These are phyloP conservation scores for Steromphala cineraria DNA, from an alignment of 2,888 invertebrate species.

Conservation along the genomic window DNA sequence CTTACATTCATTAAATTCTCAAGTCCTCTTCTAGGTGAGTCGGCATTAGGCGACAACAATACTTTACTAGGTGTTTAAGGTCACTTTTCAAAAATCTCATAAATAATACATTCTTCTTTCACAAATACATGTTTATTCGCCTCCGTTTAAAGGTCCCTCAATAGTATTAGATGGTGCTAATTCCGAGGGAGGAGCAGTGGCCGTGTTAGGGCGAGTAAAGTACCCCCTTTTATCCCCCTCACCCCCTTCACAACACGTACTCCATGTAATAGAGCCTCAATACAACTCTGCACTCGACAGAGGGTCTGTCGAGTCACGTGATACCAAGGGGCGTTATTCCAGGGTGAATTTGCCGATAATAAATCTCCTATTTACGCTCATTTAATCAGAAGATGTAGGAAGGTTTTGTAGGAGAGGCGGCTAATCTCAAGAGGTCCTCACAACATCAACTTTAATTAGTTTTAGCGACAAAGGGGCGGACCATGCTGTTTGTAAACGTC, in stretches of 20 bases:
- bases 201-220: not conserved
- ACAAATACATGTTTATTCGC: conserved; percentile 6
- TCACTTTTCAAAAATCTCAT: not conserved
- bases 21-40: no score
- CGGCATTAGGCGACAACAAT: not conserved
- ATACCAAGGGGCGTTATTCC: not conserved
- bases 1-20: no score
- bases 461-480: not conserved
- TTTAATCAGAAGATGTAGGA: not conserved
- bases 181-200: not conserved
- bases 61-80: not conserved
- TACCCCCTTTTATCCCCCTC: not conserved
- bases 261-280: not conserved
- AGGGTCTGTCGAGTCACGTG: not conserved
- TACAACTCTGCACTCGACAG: not conserved
- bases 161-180: conserved; percentile 5
- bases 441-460: not conserved
- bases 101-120: not conserved
- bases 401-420: not conserved
- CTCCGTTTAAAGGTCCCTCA: not conserved
- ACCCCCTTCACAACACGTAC: not conserved
- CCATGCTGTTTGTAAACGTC: not conserved
- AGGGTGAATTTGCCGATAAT: not conserved
- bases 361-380: conserved; percentile 1
- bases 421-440: no score